These are phyloP conservation scores for Uloborus plumipes DNA, from an alignment of 2,888 invertebrate genomes.

Conservation along the genomic window DNA sequence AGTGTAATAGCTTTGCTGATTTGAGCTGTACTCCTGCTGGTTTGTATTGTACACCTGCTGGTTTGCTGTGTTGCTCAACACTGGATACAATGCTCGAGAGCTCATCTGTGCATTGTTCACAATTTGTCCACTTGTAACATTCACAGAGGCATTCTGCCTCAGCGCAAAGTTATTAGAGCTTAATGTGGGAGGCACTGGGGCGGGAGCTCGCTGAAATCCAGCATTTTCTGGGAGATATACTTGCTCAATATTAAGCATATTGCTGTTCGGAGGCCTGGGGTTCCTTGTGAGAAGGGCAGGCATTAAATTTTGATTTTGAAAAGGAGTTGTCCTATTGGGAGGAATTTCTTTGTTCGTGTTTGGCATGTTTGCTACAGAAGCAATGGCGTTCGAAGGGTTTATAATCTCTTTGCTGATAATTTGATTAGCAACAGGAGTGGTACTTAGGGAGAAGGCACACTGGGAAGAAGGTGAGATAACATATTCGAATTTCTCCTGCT, in stretches of 20 bases:
- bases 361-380: not conserved
- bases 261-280: not conserved
- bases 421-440: constrained; percentile 2
- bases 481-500: constrained; percentile 33
- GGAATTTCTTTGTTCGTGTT: not conserved
- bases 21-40: too few relatives aligned
- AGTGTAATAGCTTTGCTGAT: too few relatives aligned
- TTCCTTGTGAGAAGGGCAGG: constrained; percentile 4
- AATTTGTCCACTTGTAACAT: not conserved
- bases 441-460: constrained; percentile 27
- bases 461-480: constrained; percentile 27
- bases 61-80: too few relatives aligned
- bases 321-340: constrained; percentile 29
- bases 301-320: constrained; percentile 11
- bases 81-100: too few relatives aligned
- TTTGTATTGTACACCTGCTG: too few relatives aligned
- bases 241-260: constrained; percentile 23
- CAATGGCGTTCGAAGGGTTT: too few relatives aligned
- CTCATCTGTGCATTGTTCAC: too few relatives aligned
- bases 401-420: not conserved
- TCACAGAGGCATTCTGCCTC: not conserved
- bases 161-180: constrained; percentile 1
- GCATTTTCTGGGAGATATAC: constrained; percentile 1
- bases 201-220: not conserved
- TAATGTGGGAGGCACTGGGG: not conserved